phyloP scores from a whole-genome alignment of 2,797 vertebrate genomes.

The Brotula barbata region DNA sequence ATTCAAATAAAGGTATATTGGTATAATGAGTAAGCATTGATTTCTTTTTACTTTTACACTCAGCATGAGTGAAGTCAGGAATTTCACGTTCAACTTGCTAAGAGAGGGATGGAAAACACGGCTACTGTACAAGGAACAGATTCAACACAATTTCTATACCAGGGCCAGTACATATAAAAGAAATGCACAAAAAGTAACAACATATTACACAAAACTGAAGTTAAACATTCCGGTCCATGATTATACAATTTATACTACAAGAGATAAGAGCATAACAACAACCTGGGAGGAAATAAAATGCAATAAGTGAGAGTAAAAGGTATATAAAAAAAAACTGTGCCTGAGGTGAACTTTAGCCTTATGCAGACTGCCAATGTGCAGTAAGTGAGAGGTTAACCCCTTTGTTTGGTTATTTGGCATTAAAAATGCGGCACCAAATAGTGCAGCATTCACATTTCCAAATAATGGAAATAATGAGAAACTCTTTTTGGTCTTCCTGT shows the following conservation, averaged over 20 bases:
- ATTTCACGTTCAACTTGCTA: slow-evolving; percentile 23
- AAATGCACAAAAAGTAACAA: slow-evolving; percentile 76
- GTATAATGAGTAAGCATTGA: slow-evolving; percentile 10
- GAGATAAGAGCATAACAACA: slow-evolving; percentile 70
- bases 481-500: slow-evolving; percentile 63
- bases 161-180: slow-evolving; percentile 79
- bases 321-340: slow-evolving; percentile 72
- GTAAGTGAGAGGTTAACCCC: slow-evolving; percentile 13
- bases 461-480: slow-evolving; percentile 63
- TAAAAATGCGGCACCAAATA: slow-evolving; percentile 10
- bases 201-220: slow-evolving; percentile 80
- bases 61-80: slow-evolving; percentile 49
- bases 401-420: too few relatives aligned
- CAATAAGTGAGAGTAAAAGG: slow-evolving; percentile 35
- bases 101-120: slow-evolving; percentile 22
- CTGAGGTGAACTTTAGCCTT: slow-evolving; percentile 88
- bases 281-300: slow-evolving; percentile 35
- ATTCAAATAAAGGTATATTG: slow-evolving; percentile 2
- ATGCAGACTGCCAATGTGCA: slow-evolving; percentile 69
- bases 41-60: slow-evolving; percentile 50
- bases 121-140: slow-evolving; percentile 27
- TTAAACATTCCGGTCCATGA: slow-evolving; percentile 81
- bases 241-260: slow-evolving; percentile 85
- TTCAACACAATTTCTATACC: slow-evolving; percentile 75
- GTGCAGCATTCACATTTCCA: slow-evolving; percentile 32